phyloP scores from a whole-genome alignment of 2,113 vertebrate genomes.

The Pomatorhinus ruficollis region DNA sequence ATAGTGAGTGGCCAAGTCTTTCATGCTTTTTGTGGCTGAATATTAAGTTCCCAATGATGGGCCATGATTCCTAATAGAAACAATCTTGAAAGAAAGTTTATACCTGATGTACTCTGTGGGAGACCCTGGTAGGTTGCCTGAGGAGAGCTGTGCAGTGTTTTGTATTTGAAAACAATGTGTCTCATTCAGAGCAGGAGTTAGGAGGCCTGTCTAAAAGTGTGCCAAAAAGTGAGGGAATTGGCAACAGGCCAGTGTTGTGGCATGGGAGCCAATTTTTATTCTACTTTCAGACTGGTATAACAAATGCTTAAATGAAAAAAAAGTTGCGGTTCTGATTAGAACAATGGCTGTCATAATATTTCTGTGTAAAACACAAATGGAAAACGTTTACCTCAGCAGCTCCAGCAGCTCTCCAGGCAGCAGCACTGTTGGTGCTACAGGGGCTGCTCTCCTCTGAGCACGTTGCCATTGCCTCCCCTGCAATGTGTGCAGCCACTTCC shows the following conservation, averaged over 20 bases:
- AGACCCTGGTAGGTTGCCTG: neutral
- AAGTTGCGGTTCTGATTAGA: neutral
- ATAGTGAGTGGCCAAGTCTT: neutral
- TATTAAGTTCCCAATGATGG: neutral
- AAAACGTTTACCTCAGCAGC: neutral
- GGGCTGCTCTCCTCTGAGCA: neutral
- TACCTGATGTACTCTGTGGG: neutral
- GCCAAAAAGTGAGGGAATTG: neutral
- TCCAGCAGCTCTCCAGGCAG: neutral
- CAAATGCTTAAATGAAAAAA: neutral
- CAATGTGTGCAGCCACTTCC: rapidly evolving
- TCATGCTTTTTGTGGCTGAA: neutral
- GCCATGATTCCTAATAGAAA: neutral
- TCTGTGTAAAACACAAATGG: neutral
- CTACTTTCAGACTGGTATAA: neutral
- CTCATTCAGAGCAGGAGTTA: neutral
- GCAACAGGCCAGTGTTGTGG: neutral
- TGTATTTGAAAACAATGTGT: neutral
- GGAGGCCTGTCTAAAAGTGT: neutral
- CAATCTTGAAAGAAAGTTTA: neutral
- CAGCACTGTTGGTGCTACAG: neutral
- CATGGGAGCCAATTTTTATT: neutral
- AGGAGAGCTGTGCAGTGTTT: neutral
- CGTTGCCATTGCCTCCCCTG: neutral
- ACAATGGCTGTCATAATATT: neutral